These are phyloP conservation scores for Sinocyclocheilus grahami DNA, from an alignment of 2,113 vertebrate species.

Conservation along the genomic window DNA sequence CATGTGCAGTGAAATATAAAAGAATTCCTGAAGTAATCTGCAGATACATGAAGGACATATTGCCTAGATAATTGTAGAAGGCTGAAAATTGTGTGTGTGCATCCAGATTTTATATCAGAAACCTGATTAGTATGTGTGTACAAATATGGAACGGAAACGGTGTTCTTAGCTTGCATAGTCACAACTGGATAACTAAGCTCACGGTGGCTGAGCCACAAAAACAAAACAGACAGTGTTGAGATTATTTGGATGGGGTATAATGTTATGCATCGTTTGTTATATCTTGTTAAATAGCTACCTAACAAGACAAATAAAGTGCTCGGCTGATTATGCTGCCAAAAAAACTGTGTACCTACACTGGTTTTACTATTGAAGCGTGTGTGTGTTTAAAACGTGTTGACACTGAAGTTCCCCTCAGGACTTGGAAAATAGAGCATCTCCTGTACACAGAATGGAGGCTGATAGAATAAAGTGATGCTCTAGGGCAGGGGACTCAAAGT, in stretches of 20 bases:
- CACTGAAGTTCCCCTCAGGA: slow-evolving; percentile 1
- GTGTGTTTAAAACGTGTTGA: slow-evolving; percentile 18
- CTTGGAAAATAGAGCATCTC: neutral
- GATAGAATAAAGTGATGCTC: slow-evolving; percentile 23
- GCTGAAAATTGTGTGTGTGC: too few species aligned
- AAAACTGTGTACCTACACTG: neutral
- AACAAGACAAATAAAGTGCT: slow-evolving; percentile 22
- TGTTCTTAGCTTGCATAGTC: neutral
- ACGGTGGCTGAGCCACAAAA: neutral
- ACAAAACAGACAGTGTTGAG: neutral
- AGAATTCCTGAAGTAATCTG: neutral
- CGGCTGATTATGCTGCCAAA: neutral
- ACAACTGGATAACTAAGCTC: neutral
- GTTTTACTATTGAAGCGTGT: slow-evolving; percentile 1
- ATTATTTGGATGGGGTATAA: neutral
- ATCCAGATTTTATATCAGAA: neutral
- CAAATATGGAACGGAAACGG: neutral
- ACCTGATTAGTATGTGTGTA: neutral
- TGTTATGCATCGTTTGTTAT: neutral
- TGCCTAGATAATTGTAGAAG: neutral
- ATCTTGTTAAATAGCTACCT: slow-evolving; percentile 7
- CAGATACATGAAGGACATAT: neutral
- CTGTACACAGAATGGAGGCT: neutral
- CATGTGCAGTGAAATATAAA: neutral
- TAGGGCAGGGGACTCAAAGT: neutral